Conservation (phyloP, 92 coral and sea anemone species). For the Phymanthus crucifer region DNA sequence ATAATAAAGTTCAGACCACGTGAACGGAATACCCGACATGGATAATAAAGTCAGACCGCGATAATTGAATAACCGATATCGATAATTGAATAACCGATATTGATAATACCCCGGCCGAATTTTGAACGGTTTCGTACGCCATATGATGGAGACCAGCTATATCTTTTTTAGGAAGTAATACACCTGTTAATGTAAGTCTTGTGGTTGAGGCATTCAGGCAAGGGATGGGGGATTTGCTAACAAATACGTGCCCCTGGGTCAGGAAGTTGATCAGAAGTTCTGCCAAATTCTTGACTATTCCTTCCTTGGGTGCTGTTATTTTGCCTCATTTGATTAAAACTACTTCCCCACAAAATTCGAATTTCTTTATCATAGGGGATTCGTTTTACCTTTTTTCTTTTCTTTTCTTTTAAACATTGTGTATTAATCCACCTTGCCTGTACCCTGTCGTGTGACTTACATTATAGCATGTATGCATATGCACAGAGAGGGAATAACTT, state of each 20-base stretch:
- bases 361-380: no score
- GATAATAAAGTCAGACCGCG: no score
- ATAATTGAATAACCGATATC: no score
- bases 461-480: background rate
- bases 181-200: background rate
- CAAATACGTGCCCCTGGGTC: background rate
- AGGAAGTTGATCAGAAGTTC: background rate
- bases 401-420: background rate
- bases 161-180: background rate
- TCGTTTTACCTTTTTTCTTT: background rate
- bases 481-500: background rate
- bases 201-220: background rate
- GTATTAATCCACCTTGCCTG: slow-evolving; percentile 3
- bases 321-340: background rate
- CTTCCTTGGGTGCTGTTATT: background rate
- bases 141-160: background rate
- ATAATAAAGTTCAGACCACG: no score
- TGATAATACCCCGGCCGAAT: no score
- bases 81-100: no score
- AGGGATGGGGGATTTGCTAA: background rate
- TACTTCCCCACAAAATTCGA: slow-evolving; percentile 1
- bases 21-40: no score
- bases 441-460: slow-evolving; percentile 1
- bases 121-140: no score
- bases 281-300: background rate